Evolutionary conservation across 2,888 invertebrate species (phyloP), one percentile per base, ranked within the genome.

Genomic region (Philereme vetulata): DNA sequence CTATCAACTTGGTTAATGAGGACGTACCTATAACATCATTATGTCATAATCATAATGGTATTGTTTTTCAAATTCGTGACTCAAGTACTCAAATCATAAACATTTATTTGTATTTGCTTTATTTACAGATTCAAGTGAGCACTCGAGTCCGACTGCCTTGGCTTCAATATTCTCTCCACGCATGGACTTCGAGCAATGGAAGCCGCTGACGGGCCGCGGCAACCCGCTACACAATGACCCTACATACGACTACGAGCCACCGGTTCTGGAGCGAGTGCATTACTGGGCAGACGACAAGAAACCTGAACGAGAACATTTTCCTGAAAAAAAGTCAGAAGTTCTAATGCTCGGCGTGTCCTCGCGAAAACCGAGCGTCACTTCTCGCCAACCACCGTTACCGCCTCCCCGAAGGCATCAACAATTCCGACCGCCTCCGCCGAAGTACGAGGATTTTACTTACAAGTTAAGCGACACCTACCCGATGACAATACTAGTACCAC

Each of bases 161-260:
- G 78, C 85, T 6, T 85, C 91, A 7, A 82, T 94, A 62, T 95
- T 96, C 75, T 94, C 95, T 0, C 96, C 96, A 0, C 94, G 96
- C 9, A 94, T 96, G 94, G 96, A 96, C 79, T 96, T 96, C 82
- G 96, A 96, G 73, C 96, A 96, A 83, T 97, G 96, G 97, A 96
- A 95, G 66, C 97, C 97, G 0, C 68, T 92, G 64, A 93, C 97
- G 46, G 97, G 96, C 4, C 94, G 95, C 57, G 96, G 96, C 0
- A 96, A 97, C 82, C 96, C 96, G 0, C 80, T 97, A 48, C 96
- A 96, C 74, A 96, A 96, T 77, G 96, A 97, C 78, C 97, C 97
- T 6, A 97, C 97, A 0, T 96, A 95, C 80, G 96, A 96, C 79
- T 97, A 97, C 80, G 96, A 96, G 58, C 97, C 97, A 0, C 97